A percentile compares a stretch with the other conserved stretches of the same genome.
Conservation (phyloP, 2,113 vertebrate species). For the Brachypteracias leptosomus region DNA sequence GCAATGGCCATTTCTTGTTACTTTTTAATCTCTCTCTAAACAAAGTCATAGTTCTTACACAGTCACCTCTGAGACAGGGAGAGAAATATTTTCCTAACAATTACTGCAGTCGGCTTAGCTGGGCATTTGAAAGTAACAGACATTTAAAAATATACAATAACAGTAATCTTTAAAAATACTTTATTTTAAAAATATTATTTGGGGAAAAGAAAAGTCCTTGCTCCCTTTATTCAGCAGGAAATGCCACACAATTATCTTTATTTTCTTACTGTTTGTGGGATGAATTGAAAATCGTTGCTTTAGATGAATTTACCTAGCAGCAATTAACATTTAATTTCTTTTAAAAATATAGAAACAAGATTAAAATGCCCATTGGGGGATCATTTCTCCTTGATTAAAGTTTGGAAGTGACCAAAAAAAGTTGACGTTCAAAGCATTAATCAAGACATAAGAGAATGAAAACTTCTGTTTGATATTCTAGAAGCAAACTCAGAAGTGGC, state of each 20-base stretch:
- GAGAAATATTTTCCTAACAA: constrained; percentile 50
- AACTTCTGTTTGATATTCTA: neutral
- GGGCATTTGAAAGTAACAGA: constrained; percentile 2
- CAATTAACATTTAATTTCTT: constrained; percentile 64
- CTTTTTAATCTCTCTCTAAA: constrained; percentile 34
- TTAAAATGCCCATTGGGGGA: constrained; percentile 34
- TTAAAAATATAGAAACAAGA: constrained; percentile 57
- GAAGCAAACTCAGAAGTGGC: neutral
- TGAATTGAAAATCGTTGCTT: constrained; percentile 39
- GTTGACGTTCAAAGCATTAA: constrained; percentile 24
- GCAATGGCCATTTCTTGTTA: neutral
- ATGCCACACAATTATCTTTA: constrained; percentile 60
- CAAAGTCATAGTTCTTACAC: constrained; percentile 46
- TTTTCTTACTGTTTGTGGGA: constrained; percentile 64
- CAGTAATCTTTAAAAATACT: constrained; percentile 48
- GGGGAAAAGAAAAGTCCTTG: neutral
- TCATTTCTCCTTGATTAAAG: constrained; percentile 48
- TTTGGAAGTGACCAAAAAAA: constrained; percentile 24
- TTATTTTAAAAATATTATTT: constrained; percentile 43
- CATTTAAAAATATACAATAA: constrained; percentile 1
- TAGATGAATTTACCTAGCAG: constrained; percentile 19
- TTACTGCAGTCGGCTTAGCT: neutral
- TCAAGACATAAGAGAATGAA: constrained; percentile 42
- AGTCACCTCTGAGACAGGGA: neutral
- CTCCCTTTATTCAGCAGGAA: constrained; percentile 53